A percentile compares a stretch with the other conserved stretches of the same genome.
These are phyloP conservation scores for Petrolisthes manimaculis DNA, from an alignment of 2,888 invertebrate genomes.

Conservation along the genomic window DNA sequence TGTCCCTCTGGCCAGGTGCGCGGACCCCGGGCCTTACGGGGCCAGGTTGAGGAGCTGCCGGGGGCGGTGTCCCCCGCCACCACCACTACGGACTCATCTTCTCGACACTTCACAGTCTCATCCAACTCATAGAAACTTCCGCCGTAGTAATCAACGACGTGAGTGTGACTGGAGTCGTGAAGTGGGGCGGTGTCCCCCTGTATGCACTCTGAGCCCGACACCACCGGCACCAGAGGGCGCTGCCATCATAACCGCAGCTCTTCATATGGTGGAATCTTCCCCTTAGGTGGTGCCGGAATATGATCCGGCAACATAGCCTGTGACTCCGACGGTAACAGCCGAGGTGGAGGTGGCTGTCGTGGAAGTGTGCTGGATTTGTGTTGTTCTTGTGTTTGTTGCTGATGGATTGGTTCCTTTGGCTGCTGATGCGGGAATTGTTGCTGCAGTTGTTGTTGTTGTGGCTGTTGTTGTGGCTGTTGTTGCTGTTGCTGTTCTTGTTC, in stretches of 20 bases:
- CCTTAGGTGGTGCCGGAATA: conserved; percentile 59
- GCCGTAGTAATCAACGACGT: conserved; percentile 65
- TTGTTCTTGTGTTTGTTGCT: conserved; percentile 16
- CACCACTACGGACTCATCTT: not conserved
- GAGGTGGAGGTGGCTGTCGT: conserved; percentile 55
- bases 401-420: not conserved
- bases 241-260: conserved; percentile 64
- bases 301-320: conserved; percentile 59
- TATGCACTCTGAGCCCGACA: conserved; percentile 43
- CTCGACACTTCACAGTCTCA: conserved; percentile 25
- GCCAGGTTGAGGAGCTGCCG: conserved; percentile 53
- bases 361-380: conserved; percentile 27
- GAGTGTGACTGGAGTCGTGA: conserved; percentile 38
- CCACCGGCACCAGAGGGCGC: conserved; percentile 65
- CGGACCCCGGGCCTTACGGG: conserved; percentile 56
- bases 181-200: conserved; percentile 23
- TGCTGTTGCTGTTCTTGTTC: not conserved
- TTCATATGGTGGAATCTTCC: conserved; percentile 60
- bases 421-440: not conserved
- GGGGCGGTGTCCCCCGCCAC: conserved; percentile 13
- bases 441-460: not conserved
- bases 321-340: conserved; percentile 46
- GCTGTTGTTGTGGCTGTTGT: conserved; percentile 18
- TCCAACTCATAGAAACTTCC: conserved; percentile 51
- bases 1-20: conserved; percentile 62